Percentiles rank a stretch among this genome's conserved stretches.
phyloP scores from a whole-genome alignment of 30 jellyfish, hydroid and myxozoan species.

The Cassiopea xamachana region DNA sequence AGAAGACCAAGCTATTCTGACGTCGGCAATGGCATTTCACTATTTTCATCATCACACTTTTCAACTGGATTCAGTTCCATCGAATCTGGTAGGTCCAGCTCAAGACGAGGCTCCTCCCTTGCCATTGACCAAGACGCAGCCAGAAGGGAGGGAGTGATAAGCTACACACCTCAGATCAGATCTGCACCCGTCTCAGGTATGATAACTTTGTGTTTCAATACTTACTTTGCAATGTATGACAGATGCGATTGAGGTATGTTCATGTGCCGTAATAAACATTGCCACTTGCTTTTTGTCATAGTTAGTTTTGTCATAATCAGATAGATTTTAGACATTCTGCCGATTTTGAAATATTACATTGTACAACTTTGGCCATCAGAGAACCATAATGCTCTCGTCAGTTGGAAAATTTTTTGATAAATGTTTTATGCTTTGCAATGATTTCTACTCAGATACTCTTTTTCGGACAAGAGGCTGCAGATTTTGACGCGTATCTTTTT shows the following conservation, averaged over 20 bases:
- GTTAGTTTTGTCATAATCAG: no score
- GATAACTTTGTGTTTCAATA: background rate
- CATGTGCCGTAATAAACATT: background rate
- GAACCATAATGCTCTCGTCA: no score
- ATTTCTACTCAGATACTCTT: no score
- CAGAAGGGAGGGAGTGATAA: slow-evolving; percentile 69
- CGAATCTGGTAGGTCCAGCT: slow-evolving; percentile 60
- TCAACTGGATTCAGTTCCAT: slow-evolving; percentile 8
- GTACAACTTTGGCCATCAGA: no score
- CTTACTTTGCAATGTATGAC: background rate
- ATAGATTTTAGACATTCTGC: no score
- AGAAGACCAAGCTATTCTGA: slow-evolving; percentile 56
- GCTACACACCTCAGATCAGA: slow-evolving; percentile 85
- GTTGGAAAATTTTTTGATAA: no score
- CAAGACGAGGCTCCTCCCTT: slow-evolving; percentile 68
- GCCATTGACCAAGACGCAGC: slow-evolving; percentile 77
- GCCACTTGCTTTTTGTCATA: background rate
- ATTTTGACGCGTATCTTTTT: no score
- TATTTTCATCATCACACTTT: slow-evolving; percentile 48
- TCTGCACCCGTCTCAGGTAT: slow-evolving; percentile 82
- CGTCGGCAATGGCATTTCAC: slow-evolving; percentile 64
- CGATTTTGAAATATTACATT: no score
- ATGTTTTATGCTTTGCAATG: no score
- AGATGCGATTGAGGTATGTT: background rate
- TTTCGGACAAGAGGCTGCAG: no score